phyloP scores from a whole-genome alignment of 2,888 invertebrate genomes.

The Marasmarcha lunaedactyla region DNA sequence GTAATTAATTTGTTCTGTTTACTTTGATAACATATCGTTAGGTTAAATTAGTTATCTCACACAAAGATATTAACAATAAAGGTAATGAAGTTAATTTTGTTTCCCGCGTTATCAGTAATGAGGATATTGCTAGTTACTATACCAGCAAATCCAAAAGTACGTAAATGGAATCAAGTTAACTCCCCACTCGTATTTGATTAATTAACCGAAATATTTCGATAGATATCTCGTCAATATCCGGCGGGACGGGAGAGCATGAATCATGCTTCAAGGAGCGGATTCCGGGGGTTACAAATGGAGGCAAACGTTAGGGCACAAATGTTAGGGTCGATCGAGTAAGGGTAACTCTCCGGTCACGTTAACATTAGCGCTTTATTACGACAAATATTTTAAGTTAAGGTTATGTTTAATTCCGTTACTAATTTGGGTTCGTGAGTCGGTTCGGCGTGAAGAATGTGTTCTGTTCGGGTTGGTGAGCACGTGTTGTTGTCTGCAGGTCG shows the following conservation, averaged over 20 bases:
- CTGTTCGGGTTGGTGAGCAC: conserved; percentile 15
- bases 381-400: conserved; percentile 9
- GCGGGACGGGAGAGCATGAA: conserved; percentile 52
- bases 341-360: conserved; percentile 67
- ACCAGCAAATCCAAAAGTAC: not conserved
- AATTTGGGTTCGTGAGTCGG: not conserved
- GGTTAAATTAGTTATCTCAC: no score
- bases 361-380: conserved; percentile 61
- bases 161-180: conserved; percentile 3
- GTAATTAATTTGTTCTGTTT: no score
- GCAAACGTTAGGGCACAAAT: conserved; percentile 61
- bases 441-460: conserved; percentile 1
- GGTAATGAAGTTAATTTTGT: no score
- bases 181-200: conserved; percentile 13
- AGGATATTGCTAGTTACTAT: not conserved
- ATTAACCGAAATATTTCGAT: conserved; percentile 26
- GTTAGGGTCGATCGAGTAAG: conserved; percentile 60
- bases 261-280: conserved; percentile 66
- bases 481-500: conserved; percentile 8
- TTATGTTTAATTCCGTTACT: no score
- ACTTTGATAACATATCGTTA: no score
- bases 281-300: conserved; percentile 66
- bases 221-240: conserved; percentile 49
- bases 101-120: no score
- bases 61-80: no score